Percentiles rank a stretch among this genome's conserved stretches.
These are phyloP conservation scores for Apeira syringaria DNA, from an alignment of 2,888 invertebrate genomes.

Conservation along the genomic window DNA sequence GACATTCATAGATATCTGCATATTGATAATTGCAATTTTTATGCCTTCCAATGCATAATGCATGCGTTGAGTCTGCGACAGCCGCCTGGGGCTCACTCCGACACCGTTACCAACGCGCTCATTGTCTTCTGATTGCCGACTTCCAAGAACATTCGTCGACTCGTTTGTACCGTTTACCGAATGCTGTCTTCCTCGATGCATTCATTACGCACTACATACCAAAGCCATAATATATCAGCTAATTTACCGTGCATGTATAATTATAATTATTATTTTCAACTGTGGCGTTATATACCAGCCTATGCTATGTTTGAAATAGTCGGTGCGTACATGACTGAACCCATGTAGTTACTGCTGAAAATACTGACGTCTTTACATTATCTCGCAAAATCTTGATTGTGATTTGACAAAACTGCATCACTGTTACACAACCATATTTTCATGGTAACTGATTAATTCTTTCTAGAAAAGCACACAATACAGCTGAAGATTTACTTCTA, in stretches of 20 bases:
- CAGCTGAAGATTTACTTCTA: constrained; percentile 6
- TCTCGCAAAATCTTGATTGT: constrained; percentile 18
- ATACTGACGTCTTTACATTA: constrained; percentile 12
- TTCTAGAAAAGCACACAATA: constrained; percentile 20
- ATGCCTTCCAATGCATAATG: constrained; percentile 60
- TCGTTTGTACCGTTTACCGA: constrained; percentile 76
- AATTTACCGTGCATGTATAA: constrained; percentile 16
- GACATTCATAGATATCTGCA: constrained; percentile 42
- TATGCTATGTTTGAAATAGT: neutral
- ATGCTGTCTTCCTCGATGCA: constrained; percentile 66
- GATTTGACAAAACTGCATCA: constrained; percentile 21
- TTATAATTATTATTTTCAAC: too few relatives aligned
- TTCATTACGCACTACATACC: constrained; percentile 57
- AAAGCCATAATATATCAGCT: constrained; percentile 1
- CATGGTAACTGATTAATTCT: constrained; percentile 16
- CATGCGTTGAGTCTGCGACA: constrained; percentile 40
- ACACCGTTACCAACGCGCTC: constrained; percentile 65
- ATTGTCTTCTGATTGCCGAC: constrained; percentile 75
- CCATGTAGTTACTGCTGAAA: constrained; percentile 15
- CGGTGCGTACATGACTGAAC: constrained; percentile 18
- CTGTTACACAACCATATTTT: constrained; percentile 10
- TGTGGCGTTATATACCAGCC: constrained; percentile 9
- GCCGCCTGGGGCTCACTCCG: constrained; percentile 47
- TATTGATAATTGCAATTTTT: constrained; percentile 59
- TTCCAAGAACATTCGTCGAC: constrained; percentile 72